Evolutionary conservation across 2,113 vertebrate genomes (phyloP), one percentile per base, ranked within the genome.

Genomic region (Trematocara stigmaticum): DNA sequence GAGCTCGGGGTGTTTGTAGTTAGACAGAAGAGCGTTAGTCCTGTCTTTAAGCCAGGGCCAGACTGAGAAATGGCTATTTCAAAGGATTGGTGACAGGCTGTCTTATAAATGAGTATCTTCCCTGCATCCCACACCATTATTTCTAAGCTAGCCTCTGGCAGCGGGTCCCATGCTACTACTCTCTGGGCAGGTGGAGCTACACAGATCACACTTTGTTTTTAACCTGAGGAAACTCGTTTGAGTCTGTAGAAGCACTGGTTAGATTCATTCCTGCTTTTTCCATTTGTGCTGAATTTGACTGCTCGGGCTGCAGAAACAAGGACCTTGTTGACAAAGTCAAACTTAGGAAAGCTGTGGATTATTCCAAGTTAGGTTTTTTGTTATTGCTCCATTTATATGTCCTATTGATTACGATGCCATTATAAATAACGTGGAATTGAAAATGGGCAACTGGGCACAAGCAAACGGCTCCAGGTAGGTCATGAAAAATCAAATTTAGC

Each of bases 51-150:
- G 18, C 59, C 84, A 31, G 51, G 38, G 20, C 89, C 82, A 85
- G 84, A 79, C 45, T 78, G 82, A 92, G 82, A 76, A 69, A 76
- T 82, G 79, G 47, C 78, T 55, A 52, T 64, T 86, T 69, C 34
- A 83, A 49, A 42, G 38, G 53, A 61, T 55, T 52, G 49, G 82
- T 88, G 88, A 66, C 86, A 86, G 69, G 55, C 18, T 79, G 71
- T 74, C 83, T 86, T 86, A 47, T 83, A 90, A 87, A 87, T 34
- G 81, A 84, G 78, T 83, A 45, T 34, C 80, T 76, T 86, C 31
- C 47, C 18, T 15, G 78, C 78, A 82, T 80, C 79, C 45, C 45
- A 7, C 53, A 7, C 79, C 57, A 82, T 88, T 88, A 79, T 56
- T 76, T 82, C 84, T 57, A 31, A 78, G 57, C 78, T 51, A 29